Evolutionary conservation across 2,797 vertebrate genomes (phyloP), one percentile per base, ranked within the genome.

Genomic region (Caiman crocodilus): DNA sequence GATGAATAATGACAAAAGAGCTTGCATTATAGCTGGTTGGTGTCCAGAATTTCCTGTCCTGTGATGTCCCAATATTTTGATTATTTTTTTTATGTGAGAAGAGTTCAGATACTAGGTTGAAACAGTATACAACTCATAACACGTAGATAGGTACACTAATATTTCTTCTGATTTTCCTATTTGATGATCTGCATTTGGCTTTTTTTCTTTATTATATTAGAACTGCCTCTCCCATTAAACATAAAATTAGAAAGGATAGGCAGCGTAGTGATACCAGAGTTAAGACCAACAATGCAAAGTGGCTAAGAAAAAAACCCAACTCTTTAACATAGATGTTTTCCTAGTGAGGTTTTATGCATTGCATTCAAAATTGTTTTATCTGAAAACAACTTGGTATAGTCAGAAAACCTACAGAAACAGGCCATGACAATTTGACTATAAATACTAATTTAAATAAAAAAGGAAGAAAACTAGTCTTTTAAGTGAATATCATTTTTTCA

Each of bases 181-280:
- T 50, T 21, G 30, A 20, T 35, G 30, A 18, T 69, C 18, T 71
- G 67, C 30, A 11, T 71, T 71, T 71, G 32, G 23, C 12, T 4
- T 42, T 42, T 69, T 71, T 71, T 50, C 42, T 42, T 11, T 12
- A 42, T 12, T 21, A 71, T 23, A 71, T 2, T 2, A 35, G 20
- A 71, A 35, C 23, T 21, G 4, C 5, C 2, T 50, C 35, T 25
- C 0, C 59, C 7, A 35, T 13, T 32, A 5, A 4, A 0, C 75
- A 21, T 21, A 13, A 2, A 17, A 17, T 76, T 26, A 79, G 55
- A 58, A 23, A 80, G 63, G 2, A 10, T 79, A 25, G 28, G 71
- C 80, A 79, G 10, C 76, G 76, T 16, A 60, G 20, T 65, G 35
- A 57, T 3, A 16, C 59, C 63, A 71, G 10, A 16, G 7, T 69